Percentiles rank a stretch among this genome's conserved stretches.
These are phyloP conservation scores for Napeogenes sylphis DNA, from an alignment of 2,888 invertebrate species.

Conservation along the genomic window DNA sequence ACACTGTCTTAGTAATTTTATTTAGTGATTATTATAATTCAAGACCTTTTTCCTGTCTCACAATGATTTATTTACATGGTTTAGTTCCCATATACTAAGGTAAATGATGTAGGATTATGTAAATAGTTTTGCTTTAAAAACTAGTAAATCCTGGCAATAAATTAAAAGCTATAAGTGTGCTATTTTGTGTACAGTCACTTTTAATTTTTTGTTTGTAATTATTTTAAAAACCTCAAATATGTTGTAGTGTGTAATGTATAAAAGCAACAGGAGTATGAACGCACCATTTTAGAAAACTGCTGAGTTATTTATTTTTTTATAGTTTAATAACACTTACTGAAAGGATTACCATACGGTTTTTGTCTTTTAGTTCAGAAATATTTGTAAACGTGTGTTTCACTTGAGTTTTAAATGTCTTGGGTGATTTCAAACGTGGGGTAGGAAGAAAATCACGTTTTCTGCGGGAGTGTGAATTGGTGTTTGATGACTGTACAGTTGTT, in stretches of 20 bases:
- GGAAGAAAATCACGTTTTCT: constrained; percentile 15
- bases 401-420: neutral
- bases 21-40: constrained; percentile 50
- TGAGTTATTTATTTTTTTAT: constrained; percentile 14
- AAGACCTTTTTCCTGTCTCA: constrained; percentile 44
- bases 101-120: constrained; percentile 61
- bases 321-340: neutral
- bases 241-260: constrained; percentile 4
- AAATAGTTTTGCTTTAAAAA: constrained; percentile 63
- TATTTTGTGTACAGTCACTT: constrained; percentile 32
- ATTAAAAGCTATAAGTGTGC: constrained; percentile 35
- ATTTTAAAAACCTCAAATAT: constrained; percentile 6
- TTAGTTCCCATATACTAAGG: constrained; percentile 50
- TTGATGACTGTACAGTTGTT: constrained; percentile 26
- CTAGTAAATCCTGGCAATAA: constrained; percentile 44
- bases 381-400: neutral
- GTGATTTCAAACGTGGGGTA: constrained; percentile 5
- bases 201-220: constrained; percentile 14
- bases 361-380: neutral
- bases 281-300: constrained; percentile 1
- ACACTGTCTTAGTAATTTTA: constrained; percentile 46
- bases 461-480: constrained; percentile 21
- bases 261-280: constrained; percentile 3
- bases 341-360: constrained; percentile 9
- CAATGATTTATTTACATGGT: constrained; percentile 45